Evolutionary conservation across 2,797 vertebrate species (phyloP), one percentile per base, ranked within the genome.

Genomic region (Cirrhinus molitorella): DNA sequence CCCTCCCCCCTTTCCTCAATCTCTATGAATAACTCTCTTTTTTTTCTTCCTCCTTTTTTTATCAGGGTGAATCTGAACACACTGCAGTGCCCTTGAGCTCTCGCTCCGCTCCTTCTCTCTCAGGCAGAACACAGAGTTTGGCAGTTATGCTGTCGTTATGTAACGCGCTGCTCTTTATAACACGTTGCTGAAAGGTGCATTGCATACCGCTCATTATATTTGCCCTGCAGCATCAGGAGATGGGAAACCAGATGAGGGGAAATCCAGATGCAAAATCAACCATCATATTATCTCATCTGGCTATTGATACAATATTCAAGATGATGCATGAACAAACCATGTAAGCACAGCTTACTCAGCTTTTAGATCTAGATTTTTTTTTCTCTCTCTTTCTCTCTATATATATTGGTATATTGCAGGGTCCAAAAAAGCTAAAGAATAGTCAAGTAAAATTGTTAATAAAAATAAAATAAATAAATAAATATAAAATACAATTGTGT

Each of bases 61-160:
- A 79, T 79, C 61, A 49, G 61, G 63, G 61, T 79, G 77, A 79
- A 79, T 79, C 61, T 51, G 63, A 79, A 67, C 63, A 40, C 63
- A 79, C 77, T 79, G 77, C 77, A 79, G 77, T 67, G 63, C 77
- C 77, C 77, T 79, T 79, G 77, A 79, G 77, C 77, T 67, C 61
- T 51, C 31, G 9, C 53, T 76, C 34, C 78, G 67, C 77, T 66
- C 77, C 23, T 57, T 72, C 79, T 63, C 66, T 59, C 68, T 81
- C 68, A 28, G 16, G 12, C 31, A 28, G 66, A 53, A 37, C 73
- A 67, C 75, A 77, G 34, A 67, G 51, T 65, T 63, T 57, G 47
- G 75, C 80, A 68, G 73, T 84, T 67, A 31, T 71, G 57, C 70
- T 73, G 16, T 40, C 37, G 70, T 86, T 88, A 86, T 88, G 85